A percentile compares a stretch with the other conserved stretches of the same genome.
Conservation (phyloP, 2,113 vertebrate species). For the Conger conger region DNA sequence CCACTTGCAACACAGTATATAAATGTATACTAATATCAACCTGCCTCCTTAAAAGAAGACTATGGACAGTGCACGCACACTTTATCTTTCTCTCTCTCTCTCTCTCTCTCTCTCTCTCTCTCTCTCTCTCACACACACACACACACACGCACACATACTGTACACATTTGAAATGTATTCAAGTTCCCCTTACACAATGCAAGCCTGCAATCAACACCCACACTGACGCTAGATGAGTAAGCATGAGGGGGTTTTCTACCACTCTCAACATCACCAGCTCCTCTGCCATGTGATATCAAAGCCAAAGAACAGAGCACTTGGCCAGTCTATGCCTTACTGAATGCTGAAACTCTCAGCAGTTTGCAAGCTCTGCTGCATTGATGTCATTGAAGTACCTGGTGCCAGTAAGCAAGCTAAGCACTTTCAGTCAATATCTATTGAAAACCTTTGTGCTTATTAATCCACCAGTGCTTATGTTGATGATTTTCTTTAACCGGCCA, state of each 20-base stretch:
- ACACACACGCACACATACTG: too few relatives aligned
- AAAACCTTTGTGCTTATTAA: neutral
- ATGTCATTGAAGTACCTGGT: neutral
- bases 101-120: too few relatives aligned
- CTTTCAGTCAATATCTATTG: conserved; percentile 13
- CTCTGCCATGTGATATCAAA: neutral
- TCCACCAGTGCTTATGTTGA: neutral
- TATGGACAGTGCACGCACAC: too few relatives aligned
- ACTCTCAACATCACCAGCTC: neutral
- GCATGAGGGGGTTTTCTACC: neutral
- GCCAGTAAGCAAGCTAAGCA: conserved; percentile 5
- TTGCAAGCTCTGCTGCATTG: neutral
- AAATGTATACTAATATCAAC: too few relatives aligned
- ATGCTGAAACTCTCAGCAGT: neutral
- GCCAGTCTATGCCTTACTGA: neutral
- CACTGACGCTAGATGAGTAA: neutral
- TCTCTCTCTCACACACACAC: too few relatives aligned
- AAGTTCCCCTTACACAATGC: neutral
- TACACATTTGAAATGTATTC: neutral
- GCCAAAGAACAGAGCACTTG: neutral
- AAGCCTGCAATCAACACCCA: neutral
- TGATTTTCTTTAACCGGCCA: neutral
- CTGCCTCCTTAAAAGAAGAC: too few relatives aligned
- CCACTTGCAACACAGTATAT: too few relatives aligned
- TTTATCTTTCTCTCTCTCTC: too few relatives aligned